Evolutionary conservation across 2,797 vertebrate species (phyloP).

Genomic region (Galagoides demidoff): DNA sequence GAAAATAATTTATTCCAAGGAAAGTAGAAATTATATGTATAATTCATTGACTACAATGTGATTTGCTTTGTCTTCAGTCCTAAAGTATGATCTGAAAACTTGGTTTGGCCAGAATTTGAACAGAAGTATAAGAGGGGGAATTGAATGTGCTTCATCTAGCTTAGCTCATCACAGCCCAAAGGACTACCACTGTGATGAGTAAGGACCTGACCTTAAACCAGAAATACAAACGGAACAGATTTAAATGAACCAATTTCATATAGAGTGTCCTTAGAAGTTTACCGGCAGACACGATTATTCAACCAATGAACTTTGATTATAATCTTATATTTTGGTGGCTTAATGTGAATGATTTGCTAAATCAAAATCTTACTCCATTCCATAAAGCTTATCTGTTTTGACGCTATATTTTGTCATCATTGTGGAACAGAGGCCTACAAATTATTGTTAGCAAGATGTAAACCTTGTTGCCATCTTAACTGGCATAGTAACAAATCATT

Average conservation of each 20-base stretch:
- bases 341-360: background rate
- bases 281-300: slow-evolving; percentile 53
- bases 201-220: background rate
- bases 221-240: background rate
- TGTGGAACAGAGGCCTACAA: background rate
- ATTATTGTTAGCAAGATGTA: background rate
- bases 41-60: background rate
- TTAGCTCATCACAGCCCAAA: slow-evolving; percentile 43
- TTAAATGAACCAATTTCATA: slow-evolving; percentile 18
- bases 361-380: background rate
- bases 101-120: background rate
- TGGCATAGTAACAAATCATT: slow-evolving; percentile 36
- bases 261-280: slow-evolving; percentile 56
- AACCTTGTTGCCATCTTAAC: background rate
- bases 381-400: background rate
- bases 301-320: background rate
- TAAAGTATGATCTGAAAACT: background rate
- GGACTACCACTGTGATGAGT: background rate
- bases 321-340: background rate
- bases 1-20: background rate
- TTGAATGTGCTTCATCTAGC: background rate
- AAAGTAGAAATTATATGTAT: slow-evolving; percentile 17
- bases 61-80: slow-evolving; percentile 1
- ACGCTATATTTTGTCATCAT: background rate
- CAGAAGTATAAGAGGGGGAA: background rate